Base-by-base conservation (phyloP, 2,113 vertebrate genomes). In the Pardalotus punctatus region DNA sequence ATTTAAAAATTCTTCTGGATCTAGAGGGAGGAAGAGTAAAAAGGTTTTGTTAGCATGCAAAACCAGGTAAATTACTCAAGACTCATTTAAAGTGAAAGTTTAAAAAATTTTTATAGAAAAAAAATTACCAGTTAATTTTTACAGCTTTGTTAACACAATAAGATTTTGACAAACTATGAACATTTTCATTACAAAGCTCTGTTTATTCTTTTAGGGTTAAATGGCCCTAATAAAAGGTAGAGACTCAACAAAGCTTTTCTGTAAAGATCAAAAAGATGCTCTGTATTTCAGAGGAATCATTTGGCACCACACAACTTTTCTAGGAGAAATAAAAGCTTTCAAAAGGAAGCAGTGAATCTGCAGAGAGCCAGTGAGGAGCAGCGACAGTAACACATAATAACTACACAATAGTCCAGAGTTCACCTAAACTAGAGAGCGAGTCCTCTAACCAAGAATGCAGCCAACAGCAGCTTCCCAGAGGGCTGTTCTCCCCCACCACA, bases 1-100 rank as follows among this genome's bases (percentile, higher is more conserved):
- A 95, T 99, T 99, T 93, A 99, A 98, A 96, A 99, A 99, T 97
- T 99, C 99, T 94, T 99, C 99, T 19, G 99, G 99, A 98, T 99
- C 99, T 99, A 15, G 24, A 47, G 23, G 79, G 21, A 12, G 5
- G 11, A 56, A 56, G 21, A 70, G 45, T 93, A 96, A 86, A 97
- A 54, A 61, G n/a, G 40, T 40, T 38, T 47, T 58, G 42, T 88
- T 79, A 96, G 7, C 11, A 42, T 17, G 14, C 43, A 94, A 92
- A 94, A 92, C 6, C 23, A 90, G 33, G 45, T 9, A 62, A 13
- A 45, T 36, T 66, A 53, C n/a, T 90, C 36, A 45, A 85, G 65
- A 43, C 12, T 25, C 18, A 53, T 14, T 57, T 72, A 10, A 66
- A 89, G 54, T 43, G 1, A 50, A n/a, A 20, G 9, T 43, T 84